Percentiles rank a stretch among this genome's conserved stretches.
Evolutionary conservation across 2,113 vertebrate genomes (phyloP).

Genomic region (Paedocypris sp.): DNA sequence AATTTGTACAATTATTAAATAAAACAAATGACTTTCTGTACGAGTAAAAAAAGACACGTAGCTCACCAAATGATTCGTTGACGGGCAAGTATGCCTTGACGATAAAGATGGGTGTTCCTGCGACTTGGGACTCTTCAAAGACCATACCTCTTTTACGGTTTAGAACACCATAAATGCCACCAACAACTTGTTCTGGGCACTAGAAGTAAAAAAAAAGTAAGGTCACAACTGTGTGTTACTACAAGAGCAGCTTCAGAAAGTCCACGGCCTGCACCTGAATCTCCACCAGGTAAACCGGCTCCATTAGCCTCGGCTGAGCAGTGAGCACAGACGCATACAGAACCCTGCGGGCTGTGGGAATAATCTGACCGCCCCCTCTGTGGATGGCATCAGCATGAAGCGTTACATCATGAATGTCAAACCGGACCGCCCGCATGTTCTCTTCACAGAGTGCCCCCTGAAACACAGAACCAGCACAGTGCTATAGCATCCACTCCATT

Average conservation of each 20-base stretch:
- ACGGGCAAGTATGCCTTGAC: constrained; percentile 50
- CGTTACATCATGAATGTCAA: constrained; percentile 49
- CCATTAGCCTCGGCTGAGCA: constrained; percentile 48
- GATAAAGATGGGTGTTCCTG: constrained; percentile 47
- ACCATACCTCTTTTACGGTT: constrained; percentile 49
- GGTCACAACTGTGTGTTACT: neutral
- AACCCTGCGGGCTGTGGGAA: constrained; percentile 47
- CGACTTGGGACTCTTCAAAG: constrained; percentile 53
- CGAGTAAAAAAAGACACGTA: too few relatives aligned
- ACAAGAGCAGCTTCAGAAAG: neutral
- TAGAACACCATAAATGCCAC: constrained; percentile 51
- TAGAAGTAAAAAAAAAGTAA: constrained; percentile 16
- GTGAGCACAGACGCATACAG: constrained; percentile 42
- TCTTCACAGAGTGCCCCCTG: constrained; percentile 52
- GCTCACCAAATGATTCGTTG: constrained; percentile 55
- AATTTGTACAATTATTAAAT: too few relatives aligned
- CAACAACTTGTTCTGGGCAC: constrained; percentile 50
- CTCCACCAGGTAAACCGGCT: constrained; percentile 53
- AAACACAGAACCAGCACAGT: neutral
- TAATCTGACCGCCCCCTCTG: constrained; percentile 47
- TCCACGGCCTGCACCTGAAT: constrained; percentile 41
- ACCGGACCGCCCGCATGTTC: constrained; percentile 43
- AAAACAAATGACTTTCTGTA: too few relatives aligned
- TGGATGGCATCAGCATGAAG: constrained; percentile 49
- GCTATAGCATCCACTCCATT: neutral